Base-by-base conservation (phyloP, 2,888 invertebrate species). In the Cerceris ruficornis region DNA sequence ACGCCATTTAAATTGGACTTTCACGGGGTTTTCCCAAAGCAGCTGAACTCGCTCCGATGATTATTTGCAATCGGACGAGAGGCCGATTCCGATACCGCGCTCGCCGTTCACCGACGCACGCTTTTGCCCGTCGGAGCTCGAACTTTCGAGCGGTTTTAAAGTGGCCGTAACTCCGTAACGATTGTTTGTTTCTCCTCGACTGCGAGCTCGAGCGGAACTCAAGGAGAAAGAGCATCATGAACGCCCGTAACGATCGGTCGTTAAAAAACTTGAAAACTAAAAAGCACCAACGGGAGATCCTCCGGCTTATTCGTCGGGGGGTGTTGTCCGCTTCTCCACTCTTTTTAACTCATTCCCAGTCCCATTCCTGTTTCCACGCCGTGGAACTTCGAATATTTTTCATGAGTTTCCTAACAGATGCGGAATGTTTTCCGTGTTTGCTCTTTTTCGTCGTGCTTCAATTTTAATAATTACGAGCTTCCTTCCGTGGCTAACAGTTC, bases 211-310 rank as follows among this genome's bases (percentile, higher is more conserved):
- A 50, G n/a, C 11, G 50, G n/a, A n/a, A 50, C 6, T 13, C 6
- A 50, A n/a, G n/a, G 50, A n/a, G n/a, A 50, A n/a, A 50, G 46
- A 46, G 11, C 13, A 39, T 58, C 52, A 52, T 54, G 60, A 49
- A 68, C 15, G 46, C 60, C 28, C 54, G 15, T 41, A 50, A 55
- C 69, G 74, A 68, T 77, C 61, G 62, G 50, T 62, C 69, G 75
- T 77, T 75, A 54, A 59, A 67, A 67, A 65, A 70, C 58, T 52
- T 64, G 59, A 39, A 41, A 57, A 66, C 9, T 46, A 52, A 43
- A 57, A 46, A 49, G 67, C 39, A 11, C 57, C 46, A 9, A 7
- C 14, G n/a, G 14, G 52, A n/a, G 7, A 13, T 52, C 52, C 46
- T 11, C 9, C 1, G n/a, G 52, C 1, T n/a, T 52, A n/a, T 52